These are phyloP conservation scores for pig (Sus scrofa) DNA, from an alignment of 2,113 vertebrate species.

Conservation along the genomic window T2T-Sscrofa CM000829.6:31429001-31429500, in stretches of 20 bases:
- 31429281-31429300: background rate
- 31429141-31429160: background rate
- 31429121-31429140: background rate
- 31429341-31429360: background rate
- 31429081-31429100: background rate
- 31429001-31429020: background rate
- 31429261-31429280: background rate
- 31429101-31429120: background rate
- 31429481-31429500: too few relatives aligned
- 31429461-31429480: too few relatives aligned
- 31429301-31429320: background rate
- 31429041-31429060: background rate
- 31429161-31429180: background rate
- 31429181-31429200: background rate
- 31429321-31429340: background rate
- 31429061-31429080: background rate
- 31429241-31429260: background rate
- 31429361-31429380: background rate
- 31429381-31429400: background rate
- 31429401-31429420: background rate
- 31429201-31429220: background rate
- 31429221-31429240: background rate
- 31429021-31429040: background rate
- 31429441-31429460: background rate
- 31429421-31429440: background rate